Percentiles rank a stretch among this genome's conserved stretches.
phyloP scores from a whole-genome alignment of 2,888 invertebrate genomes.

The Erannis defoliaria region DNA sequence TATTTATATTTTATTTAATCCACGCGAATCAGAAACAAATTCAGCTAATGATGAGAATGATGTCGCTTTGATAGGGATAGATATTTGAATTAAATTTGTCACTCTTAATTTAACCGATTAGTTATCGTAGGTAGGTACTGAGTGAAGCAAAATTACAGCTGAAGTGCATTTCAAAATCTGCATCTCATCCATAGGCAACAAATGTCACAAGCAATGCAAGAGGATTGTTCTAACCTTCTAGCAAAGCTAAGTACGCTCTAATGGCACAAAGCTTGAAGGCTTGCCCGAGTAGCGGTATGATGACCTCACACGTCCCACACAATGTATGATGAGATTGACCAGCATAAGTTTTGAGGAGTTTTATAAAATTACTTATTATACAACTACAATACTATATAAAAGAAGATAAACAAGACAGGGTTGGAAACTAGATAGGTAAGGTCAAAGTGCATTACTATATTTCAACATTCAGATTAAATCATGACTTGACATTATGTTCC shows the following conservation, averaged over 20 bases:
- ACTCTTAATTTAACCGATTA: too few species aligned
- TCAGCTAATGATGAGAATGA: too few species aligned
- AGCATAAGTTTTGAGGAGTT: slow-evolving; percentile 12
- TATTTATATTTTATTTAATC: too few species aligned
- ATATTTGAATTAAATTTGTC: too few species aligned
- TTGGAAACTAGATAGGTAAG: not conserved
- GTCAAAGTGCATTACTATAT: not conserved
- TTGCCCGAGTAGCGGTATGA: slow-evolving; percentile 51
- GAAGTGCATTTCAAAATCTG: not conserved
- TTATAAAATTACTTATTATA: slow-evolving; percentile 2
- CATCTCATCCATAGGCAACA: not conserved
- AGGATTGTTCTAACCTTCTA: slow-evolving; percentile 16
- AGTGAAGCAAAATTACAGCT: not conserved
- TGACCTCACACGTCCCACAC: slow-evolving; percentile 58
- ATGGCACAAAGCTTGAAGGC: slow-evolving; percentile 17
- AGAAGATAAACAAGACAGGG: not conserved
- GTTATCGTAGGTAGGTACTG: not conserved
- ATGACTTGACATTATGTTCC: not conserved
- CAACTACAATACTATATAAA: too few species aligned
- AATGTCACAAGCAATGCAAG: not conserved
- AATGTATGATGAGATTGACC: slow-evolving; percentile 24
- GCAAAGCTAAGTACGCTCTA: slow-evolving; percentile 19
- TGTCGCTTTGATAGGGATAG: too few species aligned
- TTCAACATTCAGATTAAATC: not conserved
- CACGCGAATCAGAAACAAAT: too few species aligned